Base-by-base conservation (phyloP, 2,888 invertebrate species). In the Drosophila rubida region DNA sequence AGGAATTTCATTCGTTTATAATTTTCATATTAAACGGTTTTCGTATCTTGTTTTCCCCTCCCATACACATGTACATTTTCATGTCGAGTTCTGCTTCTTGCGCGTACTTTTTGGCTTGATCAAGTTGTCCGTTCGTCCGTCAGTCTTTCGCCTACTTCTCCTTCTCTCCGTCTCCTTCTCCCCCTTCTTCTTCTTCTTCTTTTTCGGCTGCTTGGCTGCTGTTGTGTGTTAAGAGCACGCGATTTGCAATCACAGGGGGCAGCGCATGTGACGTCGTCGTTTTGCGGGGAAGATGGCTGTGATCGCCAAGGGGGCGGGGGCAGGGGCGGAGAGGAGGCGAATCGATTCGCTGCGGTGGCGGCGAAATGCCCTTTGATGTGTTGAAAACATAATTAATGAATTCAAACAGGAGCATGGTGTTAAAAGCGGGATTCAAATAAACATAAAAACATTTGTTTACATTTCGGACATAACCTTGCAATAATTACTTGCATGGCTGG, bases 1-100 rank as follows among this genome's bases (percentile, higher is more conserved):
- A 85, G 75, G 72, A 76, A 80, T 86, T 86, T 80, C 19, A 80
- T 82, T 85, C 73, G 70, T 63, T 73, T 71, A 67, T 77, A 64
- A 54, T 62, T 82, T 82, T 71, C 19, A 75, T 79, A 77, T 73
- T 77, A 82, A 82, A 82, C 63, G 65, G 49, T 77, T 71, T 62
- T 60, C 50, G 30, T 53, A 32, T 61, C 42, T 44, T 60, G 7
- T 62, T 50, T 39, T 46, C 25, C 11, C 58, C 27, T 22, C 11
- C 58, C 27, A 46, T 63, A 13, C n/a, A 41, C 19, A 42, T 35
- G 41, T 50, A 37, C n/a, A 30, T 23, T 23, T 51, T 35, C 32
- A 13, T 35, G 13, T 37, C 13, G 32, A 32, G 2, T 32, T 41
- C 39, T 41, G 53, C 44, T 55, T 45, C 22, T 44, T 65, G 23